Evolutionary conservation across 2,888 invertebrate species (phyloP).

Genomic region (Melanostoma mellinum): DNA sequence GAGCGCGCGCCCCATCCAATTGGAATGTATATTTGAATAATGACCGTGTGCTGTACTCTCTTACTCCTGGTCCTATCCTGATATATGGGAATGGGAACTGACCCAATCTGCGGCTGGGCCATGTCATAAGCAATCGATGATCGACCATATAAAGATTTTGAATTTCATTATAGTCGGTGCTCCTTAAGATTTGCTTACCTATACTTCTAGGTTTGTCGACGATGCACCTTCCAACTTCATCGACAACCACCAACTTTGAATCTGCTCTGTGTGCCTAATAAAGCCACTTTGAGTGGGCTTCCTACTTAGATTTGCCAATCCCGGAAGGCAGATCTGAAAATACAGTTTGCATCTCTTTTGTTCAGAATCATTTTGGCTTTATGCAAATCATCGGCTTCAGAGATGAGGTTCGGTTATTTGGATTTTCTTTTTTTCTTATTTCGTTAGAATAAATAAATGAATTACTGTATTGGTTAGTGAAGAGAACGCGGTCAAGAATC

Average conservation of each 20-base stretch:
- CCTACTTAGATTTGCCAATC: conserved; percentile 55
- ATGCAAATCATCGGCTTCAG: conserved; percentile 49
- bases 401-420: conserved; percentile 60
- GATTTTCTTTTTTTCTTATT: conserved; percentile 21
- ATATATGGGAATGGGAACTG: conserved; percentile 73
- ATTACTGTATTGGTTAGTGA: conserved; percentile 46
- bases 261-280: conserved; percentile 47
- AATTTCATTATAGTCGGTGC: conserved; percentile 59
- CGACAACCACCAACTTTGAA: conserved; percentile 1
- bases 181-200: conserved; percentile 34
- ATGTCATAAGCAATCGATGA: conserved; percentile 73
- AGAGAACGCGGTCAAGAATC: conserved; percentile 20
- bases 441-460: conserved; percentile 67
- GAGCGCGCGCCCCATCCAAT: conserved; percentile 35
- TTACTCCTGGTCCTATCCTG: conserved; percentile 28
- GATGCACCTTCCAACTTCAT: conserved; percentile 17
- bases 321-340: conserved; percentile 52
- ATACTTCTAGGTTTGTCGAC: conserved; percentile 1
- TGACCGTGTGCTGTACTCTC: conserved; percentile 59
- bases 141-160: conserved; percentile 71
- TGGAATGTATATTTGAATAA: conserved; percentile 70
- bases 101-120: conserved; percentile 69
- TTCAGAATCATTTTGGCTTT: conserved; percentile 54
- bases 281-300: conserved; percentile 66
- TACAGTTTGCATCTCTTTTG: conserved; percentile 63